Percentiles rank a stretch among this genome's conserved stretches.
Evolutionary conservation across 2,113 vertebrate species (phyloP).

Genomic region (Patagioenas fasciata): DNA sequence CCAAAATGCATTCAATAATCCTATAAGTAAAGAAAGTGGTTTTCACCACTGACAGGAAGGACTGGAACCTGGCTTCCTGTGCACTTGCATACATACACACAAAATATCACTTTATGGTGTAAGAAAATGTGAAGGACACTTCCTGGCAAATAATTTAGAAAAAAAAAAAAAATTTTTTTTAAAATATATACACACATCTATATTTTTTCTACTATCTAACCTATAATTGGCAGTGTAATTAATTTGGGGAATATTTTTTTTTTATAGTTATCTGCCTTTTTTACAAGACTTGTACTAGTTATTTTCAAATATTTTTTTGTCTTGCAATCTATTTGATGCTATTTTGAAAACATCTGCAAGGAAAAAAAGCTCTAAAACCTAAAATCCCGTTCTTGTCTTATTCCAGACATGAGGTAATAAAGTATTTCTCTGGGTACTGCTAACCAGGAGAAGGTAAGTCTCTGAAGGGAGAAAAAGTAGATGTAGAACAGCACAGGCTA

Average conservation of each 20-base stretch:
- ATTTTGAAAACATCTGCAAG: background rate
- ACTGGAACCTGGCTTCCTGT: background rate
- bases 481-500: background rate
- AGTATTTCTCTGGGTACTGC: background rate
- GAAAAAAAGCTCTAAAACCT: background rate
- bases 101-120: background rate
- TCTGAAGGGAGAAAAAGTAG: background rate
- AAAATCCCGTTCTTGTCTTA: background rate
- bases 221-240: background rate
- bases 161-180: background rate
- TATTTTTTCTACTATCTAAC: background rate
- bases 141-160: background rate
- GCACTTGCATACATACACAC: fast-evolving
- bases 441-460: background rate
- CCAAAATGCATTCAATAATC: background rate
- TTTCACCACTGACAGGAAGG: background rate
- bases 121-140: background rate
- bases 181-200: no score
- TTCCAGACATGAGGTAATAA: background rate
- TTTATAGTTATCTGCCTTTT: background rate
- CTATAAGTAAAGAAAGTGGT: background rate
- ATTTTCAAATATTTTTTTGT: background rate
- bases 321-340: background rate
- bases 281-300: background rate
- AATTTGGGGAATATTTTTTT: background rate